Evolutionary conservation across 1,140 invertebrate species (phyloP), one percentile per base, ranked within the genome.

Genomic region (Micrasema minimum): DNA sequence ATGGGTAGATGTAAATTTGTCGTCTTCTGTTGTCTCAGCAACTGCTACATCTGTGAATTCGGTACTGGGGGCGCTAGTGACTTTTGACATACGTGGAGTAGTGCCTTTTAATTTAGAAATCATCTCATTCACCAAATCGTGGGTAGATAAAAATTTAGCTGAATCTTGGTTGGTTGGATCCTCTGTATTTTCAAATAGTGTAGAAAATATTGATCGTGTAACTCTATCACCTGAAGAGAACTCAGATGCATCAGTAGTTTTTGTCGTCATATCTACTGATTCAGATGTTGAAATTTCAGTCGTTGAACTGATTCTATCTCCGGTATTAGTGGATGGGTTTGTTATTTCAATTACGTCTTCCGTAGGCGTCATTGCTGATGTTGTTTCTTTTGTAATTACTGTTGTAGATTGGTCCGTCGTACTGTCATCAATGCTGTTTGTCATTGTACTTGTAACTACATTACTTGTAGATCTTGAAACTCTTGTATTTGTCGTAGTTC

Each of bases 401-500:
- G 14, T 20, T 1, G 5, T 20, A 11, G 53, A 57, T 37, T 57
- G 31, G 53, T 37, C 5, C 14, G 12, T 57, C 26, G 3, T 9
- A 11, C 6, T 35, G 53, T 57, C 7, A n/a, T n/a, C n/a, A 31
- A 37, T 6, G 62, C 66, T 7, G 43, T 59, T n/a, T n/a, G n/a
- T n/a, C 37, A 22, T 37, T 4, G 26, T 72, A 37, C 53, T 74
- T 66, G 59, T 72, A 67, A 38, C 9, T 50, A 50, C 11, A 18
- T 22, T 12, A n/a, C 59, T 41, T 51, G 59, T 69, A 66, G 55
- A 74, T 48, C 46, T 53, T 66, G 76, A 67, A 45, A 7, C 41
- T 3, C 12, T 16, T 20, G 12, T 50, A 12, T 45, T 64, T 53
- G 35, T 3, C 14, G 61, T 22, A 9, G 38, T 68, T 35, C 35